Conservation (phyloP, 30 jellyfish, hydroid and myxozoan species). For the Turritopsis rubra region DNA sequence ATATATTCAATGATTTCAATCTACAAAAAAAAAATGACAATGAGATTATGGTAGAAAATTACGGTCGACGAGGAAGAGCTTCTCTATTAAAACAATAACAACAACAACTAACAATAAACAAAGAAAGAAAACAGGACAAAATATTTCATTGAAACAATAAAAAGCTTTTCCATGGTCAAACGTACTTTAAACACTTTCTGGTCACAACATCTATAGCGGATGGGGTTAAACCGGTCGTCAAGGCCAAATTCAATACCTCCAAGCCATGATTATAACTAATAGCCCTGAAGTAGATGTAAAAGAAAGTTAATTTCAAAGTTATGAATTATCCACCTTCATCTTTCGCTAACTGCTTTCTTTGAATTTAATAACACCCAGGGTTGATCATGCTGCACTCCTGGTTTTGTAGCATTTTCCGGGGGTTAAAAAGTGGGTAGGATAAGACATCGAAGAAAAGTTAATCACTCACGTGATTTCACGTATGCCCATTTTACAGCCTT, state of each 20-base stretch:
- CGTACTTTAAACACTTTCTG: conserved; percentile 18
- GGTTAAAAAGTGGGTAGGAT: no score
- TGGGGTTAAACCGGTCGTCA: conserved; percentile 21
- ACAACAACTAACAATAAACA: background rate
- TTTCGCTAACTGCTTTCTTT: no score
- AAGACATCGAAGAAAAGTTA: background rate
- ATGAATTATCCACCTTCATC: no score
- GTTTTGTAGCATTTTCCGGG: no score
- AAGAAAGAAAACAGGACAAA: background rate
- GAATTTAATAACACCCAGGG: no score
- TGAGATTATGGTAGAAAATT: no score
- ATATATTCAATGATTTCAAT: conserved; percentile 19
- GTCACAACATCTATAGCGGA: conserved; percentile 20
- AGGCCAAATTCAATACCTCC: conserved; percentile 29
- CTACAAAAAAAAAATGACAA: background rate
- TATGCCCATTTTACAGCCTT: conserved; percentile 25
- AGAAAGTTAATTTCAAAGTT: no score
- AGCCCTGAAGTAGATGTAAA: conserved; percentile 16
- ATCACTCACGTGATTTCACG: conserved; percentile 16
- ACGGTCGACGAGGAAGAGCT: no score
- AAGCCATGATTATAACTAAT: conserved; percentile 1
- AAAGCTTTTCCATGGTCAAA: background rate
- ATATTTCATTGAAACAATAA: background rate
- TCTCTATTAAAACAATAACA: no score
- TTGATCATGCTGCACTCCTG: no score